Evolutionary conservation across 2,797 vertebrate genomes (phyloP), one percentile per base, ranked within the genome.

Genomic region (Tragelaphus eurycerus): DNA sequence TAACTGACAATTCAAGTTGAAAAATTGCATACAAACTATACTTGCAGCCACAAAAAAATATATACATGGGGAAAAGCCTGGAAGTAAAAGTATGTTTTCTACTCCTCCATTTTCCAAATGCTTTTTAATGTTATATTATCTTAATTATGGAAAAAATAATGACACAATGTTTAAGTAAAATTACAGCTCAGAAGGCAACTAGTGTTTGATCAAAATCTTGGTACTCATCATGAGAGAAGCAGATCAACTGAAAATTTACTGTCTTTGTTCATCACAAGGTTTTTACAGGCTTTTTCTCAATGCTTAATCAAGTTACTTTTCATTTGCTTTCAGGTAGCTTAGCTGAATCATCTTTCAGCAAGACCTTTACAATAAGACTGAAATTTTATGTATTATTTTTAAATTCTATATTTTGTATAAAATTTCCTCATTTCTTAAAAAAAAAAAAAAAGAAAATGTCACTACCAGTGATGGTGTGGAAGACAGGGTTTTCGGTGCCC

Each of bases 61-160:
- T 9, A 89, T 23, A 84, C 10, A 54, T 25, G 43, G 38, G 46
- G 52, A 83, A 86, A 96, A 38, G 15, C 14, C 25, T 87, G 55
- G 14, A 82, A 97, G 54, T 23, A 78, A 71, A 92, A 90, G 19
- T 14, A 67, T 57, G 2, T 15, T 96, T 95, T 81, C 85, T 34
- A 71, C 4, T 81, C 86, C 48, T 83, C 43, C 34, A 19, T 67
- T 93, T 97, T 79, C 50, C 29, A 85, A 92, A 43, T 76, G 38
- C 17, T 86, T 97, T 92, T 11, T 78, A 76, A 86, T 93, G 3
- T 83, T 50, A 38, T 60, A 76, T 89, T 83, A 79, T 78, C 82
- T 93, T 92, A 87, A 90, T 95, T 91, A 60, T 34, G 31, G 57
- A 50, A 59, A 92, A 89, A 97, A 81, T 48, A 81, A 85, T 91